Evolutionary conservation across 1,140 invertebrate species (phyloP).

Genomic region (Gyrodactylus salaris): DNA sequence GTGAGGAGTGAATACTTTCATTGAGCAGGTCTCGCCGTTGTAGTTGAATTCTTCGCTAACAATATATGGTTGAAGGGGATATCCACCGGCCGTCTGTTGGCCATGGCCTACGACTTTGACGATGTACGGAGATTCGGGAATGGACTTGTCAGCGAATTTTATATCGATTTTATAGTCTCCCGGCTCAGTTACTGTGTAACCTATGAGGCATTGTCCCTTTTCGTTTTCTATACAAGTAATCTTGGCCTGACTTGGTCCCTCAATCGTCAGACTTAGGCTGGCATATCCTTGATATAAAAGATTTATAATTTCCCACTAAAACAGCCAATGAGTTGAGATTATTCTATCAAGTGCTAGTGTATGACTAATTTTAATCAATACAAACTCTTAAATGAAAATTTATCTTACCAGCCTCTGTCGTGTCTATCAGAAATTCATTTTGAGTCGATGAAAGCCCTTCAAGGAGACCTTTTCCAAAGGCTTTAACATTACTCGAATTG

Average conservation of each 20-base stretch:
- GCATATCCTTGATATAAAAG: constrained; percentile 29
- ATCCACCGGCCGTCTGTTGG: too few relatives aligned
- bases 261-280: constrained; percentile 50
- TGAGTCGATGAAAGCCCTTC: background rate
- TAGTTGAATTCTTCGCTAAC: background rate
- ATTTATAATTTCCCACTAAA: background rate
- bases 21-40: background rate
- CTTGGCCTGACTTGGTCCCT: constrained; percentile 61
- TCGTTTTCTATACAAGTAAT: constrained; percentile 39
- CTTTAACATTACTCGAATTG: background rate
- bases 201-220: constrained; percentile 45
- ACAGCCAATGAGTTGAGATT: background rate
- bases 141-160: constrained; percentile 84
- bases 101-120: constrained; percentile 26
- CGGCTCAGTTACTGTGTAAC: constrained; percentile 55
- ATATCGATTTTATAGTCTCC: constrained; percentile 76
- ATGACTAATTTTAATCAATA: background rate
- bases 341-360: background rate
- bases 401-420: background rate
- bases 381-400: background rate
- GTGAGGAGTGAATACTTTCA: background rate
- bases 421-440: background rate
- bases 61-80: background rate
- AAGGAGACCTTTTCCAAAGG: background rate
- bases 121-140: constrained; percentile 63